Evolutionary conservation across 2,113 vertebrate species (phyloP).

Genomic region (Leucosticte australis): DNA sequence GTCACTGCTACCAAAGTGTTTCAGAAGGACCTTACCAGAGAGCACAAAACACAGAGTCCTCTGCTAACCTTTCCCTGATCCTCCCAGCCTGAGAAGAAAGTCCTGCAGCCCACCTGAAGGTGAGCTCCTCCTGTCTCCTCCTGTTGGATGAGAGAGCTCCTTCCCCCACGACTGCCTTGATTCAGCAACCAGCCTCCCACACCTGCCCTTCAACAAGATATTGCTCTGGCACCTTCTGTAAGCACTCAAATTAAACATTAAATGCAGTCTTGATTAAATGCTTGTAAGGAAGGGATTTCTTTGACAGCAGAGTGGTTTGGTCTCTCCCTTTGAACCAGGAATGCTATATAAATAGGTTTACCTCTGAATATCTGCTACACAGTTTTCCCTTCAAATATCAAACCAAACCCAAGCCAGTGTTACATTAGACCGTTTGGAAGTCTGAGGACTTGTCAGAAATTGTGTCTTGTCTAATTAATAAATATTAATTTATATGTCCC

Average conservation of each 20-base stretch:
- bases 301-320: not conserved
- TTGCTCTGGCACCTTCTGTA: not conserved
- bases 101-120: not conserved
- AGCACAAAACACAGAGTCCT: not conserved
- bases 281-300: not conserved
- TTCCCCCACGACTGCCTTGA: accelerated
- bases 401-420: not conserved
- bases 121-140: not conserved
- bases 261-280: not conserved
- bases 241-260: not conserved
- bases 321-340: not conserved
- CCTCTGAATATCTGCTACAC: not conserved
- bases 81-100: not conserved
- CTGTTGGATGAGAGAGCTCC: not conserved
- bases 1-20: not conserved
- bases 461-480: not conserved
- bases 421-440: not conserved
- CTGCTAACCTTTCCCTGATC: not conserved
- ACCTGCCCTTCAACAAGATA: not conserved
- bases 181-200: not conserved
- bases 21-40: not conserved
- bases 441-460: not conserved
- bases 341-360: not conserved
- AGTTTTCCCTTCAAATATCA: not conserved
- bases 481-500: not conserved